Evolutionary conservation across 2,113 vertebrate species (phyloP).

Genomic region (Cephalopterus ornatus): DNA sequence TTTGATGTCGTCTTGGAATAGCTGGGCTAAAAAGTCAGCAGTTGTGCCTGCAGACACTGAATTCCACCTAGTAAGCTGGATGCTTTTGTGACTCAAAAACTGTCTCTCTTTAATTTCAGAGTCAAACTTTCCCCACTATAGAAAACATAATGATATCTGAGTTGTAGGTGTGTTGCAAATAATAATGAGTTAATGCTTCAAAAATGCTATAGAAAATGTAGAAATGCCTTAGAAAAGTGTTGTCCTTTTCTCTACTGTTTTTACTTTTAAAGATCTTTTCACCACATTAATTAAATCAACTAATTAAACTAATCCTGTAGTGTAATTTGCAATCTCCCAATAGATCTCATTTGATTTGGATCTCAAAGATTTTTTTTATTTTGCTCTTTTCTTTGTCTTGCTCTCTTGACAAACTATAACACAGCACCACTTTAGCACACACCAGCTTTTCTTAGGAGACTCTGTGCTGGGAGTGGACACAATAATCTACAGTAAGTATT

Average conservation of each 20-base stretch:
- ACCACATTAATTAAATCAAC: background rate
- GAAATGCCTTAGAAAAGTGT: background rate
- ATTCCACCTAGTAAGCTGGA: background rate
- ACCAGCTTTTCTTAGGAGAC: background rate
- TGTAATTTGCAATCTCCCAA: background rate
- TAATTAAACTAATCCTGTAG: background rate
- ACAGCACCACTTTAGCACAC: background rate
- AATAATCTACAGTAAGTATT: background rate
- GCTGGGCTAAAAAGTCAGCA: background rate
- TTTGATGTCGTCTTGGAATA: background rate
- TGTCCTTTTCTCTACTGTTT: background rate
- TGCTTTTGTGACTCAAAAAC: background rate
- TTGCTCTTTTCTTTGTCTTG: background rate
- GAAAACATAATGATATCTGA: background rate
- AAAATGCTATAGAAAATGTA: background rate
- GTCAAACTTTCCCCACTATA: background rate
- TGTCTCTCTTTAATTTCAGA: background rate
- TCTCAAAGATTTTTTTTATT: background rate
- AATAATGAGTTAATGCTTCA: background rate
- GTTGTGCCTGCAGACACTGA: background rate
- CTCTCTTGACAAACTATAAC: background rate
- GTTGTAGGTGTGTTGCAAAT: background rate
- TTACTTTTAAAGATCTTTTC: background rate
- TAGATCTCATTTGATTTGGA: background rate
- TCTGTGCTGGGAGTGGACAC: background rate